A percentile compares a stretch with the other conserved stretches of the same genome.
Evolutionary conservation across 1,140 invertebrate genomes (phyloP).

Genomic region (Sipha flava): DNA sequence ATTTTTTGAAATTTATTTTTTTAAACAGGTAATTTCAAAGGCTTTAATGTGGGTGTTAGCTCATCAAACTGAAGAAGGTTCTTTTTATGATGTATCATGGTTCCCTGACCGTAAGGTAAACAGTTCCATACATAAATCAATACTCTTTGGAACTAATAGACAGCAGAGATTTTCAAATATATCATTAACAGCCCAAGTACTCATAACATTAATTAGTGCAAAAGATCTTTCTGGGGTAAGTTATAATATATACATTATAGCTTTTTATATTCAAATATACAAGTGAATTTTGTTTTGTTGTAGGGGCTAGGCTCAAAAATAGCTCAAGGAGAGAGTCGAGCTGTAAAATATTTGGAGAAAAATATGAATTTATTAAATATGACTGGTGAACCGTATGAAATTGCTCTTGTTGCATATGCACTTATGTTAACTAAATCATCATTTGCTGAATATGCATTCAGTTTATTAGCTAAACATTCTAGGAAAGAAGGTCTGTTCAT

Average conservation of each 20-base stretch:
- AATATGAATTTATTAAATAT: slow-evolving; percentile 66
- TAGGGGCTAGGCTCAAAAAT: slow-evolving; percentile 62
- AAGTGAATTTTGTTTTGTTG: not conserved
- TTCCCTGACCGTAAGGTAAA: slow-evolving; percentile 76
- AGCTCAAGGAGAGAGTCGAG: slow-evolving; percentile 58
- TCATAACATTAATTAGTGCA: slow-evolving; percentile 72
- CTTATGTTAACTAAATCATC: slow-evolving; percentile 69
- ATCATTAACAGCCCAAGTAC: slow-evolving; percentile 77
- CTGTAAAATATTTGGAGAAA: slow-evolving; percentile 71
- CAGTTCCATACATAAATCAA: slow-evolving; percentile 50
- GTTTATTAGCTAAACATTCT: slow-evolving; percentile 57
- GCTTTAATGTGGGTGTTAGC: slow-evolving; percentile 69
- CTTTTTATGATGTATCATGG: slow-evolving; percentile 78
- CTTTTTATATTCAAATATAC: not conserved
- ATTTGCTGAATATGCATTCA: slow-evolving; percentile 69
- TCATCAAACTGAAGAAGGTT: slow-evolving; percentile 68
- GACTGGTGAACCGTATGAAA: slow-evolving; percentile 67
- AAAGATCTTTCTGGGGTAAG: slow-evolving; percentile 66
- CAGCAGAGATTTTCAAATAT: slow-evolving; percentile 63
- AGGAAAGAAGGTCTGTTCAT: slow-evolving; percentile 51
- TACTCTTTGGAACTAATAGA: slow-evolving; percentile 37
- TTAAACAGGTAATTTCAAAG: slow-evolving; percentile 57
- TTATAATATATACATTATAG: slow-evolving; percentile 14
- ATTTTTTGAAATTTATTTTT: not conserved
- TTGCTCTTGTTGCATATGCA: slow-evolving; percentile 80